Conservation (phyloP, 2,888 invertebrate species). For the Polyommatus iphigenia region DNA sequence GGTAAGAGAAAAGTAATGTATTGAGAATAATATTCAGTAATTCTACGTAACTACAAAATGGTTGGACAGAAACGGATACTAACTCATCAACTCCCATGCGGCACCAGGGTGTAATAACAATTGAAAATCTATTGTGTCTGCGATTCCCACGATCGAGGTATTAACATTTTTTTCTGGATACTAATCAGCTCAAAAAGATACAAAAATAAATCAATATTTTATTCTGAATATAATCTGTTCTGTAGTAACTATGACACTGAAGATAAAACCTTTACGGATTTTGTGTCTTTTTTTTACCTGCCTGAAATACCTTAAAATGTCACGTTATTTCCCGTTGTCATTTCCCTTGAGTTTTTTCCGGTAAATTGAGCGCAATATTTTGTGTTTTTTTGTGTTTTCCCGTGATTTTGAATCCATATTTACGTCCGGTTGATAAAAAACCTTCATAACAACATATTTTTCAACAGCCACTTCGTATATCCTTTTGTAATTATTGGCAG, state of each 20-base stretch:
- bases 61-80: too few species aligned
- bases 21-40: too few species aligned
- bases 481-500: not conserved
- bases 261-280: not conserved
- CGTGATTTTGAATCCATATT: not conserved
- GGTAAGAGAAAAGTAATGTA: slow-evolving; percentile 48
- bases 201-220: not conserved
- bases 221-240: not conserved
- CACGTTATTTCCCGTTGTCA: not conserved
- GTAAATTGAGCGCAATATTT: not conserved
- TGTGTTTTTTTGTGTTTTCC: not conserved
- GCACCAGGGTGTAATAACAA: too few species aligned
- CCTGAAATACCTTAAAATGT: not conserved
- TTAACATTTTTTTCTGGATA: too few species aligned
- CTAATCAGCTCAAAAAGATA: too few species aligned
- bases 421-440: not conserved
- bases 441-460: not conserved
- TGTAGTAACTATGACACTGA: not conserved
- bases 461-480: not conserved
- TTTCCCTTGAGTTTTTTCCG: not conserved
- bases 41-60: too few species aligned
- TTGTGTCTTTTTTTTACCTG: not conserved
- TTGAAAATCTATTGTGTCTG: too few species aligned
- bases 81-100: too few species aligned
- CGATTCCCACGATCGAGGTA: too few species aligned